These are phyloP conservation scores for Bursaphelenchus okinawaensis DNA, from an alignment of 2,888 invertebrate species.

Conservation along the genomic window DNA sequence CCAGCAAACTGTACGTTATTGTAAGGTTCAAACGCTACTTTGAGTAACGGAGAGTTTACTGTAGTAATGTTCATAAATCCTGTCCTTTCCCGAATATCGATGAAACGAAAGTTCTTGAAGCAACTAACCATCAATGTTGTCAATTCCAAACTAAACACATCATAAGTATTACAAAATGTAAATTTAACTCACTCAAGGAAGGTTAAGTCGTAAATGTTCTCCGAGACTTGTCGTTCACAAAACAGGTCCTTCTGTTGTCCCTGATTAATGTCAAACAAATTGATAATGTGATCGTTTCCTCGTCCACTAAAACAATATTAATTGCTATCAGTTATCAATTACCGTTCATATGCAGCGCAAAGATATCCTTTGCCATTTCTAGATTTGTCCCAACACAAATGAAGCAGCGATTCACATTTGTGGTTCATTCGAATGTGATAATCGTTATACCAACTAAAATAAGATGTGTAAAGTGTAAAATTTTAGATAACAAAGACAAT, in stretches of 20 bases:
- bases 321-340: background rate
- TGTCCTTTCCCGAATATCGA: constrained; percentile 25
- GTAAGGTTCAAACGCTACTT: constrained; percentile 16
- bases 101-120: constrained; percentile 10
- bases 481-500: background rate
- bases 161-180: background rate
- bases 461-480: too few species aligned
- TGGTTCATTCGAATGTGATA: constrained; percentile 9
- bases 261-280: constrained; percentile 11
- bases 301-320: constrained; percentile 6
- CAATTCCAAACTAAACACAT: constrained; percentile 5
- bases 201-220: background rate
- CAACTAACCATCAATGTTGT: constrained; percentile 12
- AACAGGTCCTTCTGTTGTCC: constrained; percentile 4
- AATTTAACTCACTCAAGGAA: constrained; percentile 5
- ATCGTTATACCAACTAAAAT: constrained; percentile 4
- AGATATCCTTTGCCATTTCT: constrained; percentile 10
- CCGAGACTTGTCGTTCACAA: constrained; percentile 6
- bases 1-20: constrained; percentile 14
- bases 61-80: constrained; percentile 20
- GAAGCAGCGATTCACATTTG: constrained; percentile 1
- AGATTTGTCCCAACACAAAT: constrained; percentile 2
- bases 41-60: constrained; percentile 10
- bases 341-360: constrained; percentile 28
- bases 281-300: constrained; percentile 6